Percentiles rank a stretch among this genome's conserved stretches.
Evolutionary conservation across 1,140 invertebrate genomes (phyloP).

Genomic region (Ceratina japonica): DNA sequence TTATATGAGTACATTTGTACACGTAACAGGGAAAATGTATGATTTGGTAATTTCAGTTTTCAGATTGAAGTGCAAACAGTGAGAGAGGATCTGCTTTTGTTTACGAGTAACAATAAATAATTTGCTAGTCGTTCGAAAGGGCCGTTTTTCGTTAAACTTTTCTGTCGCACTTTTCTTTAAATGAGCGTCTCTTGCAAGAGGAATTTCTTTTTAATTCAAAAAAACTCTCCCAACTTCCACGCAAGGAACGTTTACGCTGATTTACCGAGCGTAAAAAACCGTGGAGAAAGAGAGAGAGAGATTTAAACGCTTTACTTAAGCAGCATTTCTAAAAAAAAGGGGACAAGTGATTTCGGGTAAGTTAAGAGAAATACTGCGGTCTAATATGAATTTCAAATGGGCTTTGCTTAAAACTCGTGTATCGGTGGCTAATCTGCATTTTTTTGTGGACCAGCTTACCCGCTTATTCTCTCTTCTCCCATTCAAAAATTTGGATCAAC

Average conservation of each 20-base stretch:
- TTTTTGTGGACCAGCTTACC: background rate
- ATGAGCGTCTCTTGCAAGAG: too few species aligned
- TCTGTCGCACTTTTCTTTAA: too few species aligned
- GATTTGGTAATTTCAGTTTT: background rate
- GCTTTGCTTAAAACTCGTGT: background rate
- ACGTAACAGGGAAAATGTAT: too few species aligned
- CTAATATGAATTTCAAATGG: slow-evolving; percentile 5
- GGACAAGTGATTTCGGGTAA: background rate
- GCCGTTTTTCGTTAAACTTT: too few species aligned
- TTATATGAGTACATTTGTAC: too few species aligned
- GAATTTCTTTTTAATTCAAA: too few species aligned
- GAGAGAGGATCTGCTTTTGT: background rate
- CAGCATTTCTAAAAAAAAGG: background rate
- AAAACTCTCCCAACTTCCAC: too few species aligned
- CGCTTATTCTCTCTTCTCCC: background rate
- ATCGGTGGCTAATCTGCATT: slow-evolving; percentile 4
- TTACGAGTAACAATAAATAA: too few species aligned
- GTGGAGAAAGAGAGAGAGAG: background rate
- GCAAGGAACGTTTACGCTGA: too few species aligned
- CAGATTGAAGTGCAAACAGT: background rate
- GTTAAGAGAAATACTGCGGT: background rate
- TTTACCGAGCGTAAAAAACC: background rate
- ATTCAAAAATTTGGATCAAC: slow-evolving; percentile 6
- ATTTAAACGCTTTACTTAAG: background rate
- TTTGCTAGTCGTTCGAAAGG: too few species aligned